Percentiles rank a stretch among this genome's conserved stretches.
Evolutionary conservation across 2,888 invertebrate species (phyloP).

Genomic region (Kryphioiulus occultus): DNA sequence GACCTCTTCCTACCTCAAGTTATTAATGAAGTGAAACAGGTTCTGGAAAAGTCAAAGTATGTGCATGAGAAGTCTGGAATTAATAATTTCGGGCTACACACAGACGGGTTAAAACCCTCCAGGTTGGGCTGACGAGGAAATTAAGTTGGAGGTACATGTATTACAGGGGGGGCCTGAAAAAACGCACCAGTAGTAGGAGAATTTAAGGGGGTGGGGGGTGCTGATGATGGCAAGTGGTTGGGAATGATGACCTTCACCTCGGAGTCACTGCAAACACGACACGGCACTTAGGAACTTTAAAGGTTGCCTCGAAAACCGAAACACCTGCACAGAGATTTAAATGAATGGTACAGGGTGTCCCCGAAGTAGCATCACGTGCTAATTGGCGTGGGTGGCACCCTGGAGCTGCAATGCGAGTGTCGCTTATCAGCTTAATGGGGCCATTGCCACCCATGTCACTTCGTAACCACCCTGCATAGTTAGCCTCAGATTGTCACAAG

Average conservation of each 20-base stretch:
- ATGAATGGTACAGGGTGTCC: slow-evolving; percentile 12
- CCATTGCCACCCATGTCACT: neutral
- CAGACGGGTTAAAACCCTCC: slow-evolving; percentile 27
- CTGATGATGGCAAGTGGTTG: slow-evolving; percentile 16
- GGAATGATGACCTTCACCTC: slow-evolving; percentile 11
- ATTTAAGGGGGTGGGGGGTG: neutral
- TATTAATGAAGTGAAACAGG: neutral
- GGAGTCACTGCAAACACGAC: slow-evolving; percentile 11
- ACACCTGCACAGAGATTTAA: neutral
- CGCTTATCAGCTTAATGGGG: neutral
- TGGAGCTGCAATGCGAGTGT: neutral
- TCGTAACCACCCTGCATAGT: neutral
- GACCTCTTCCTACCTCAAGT: neutral
- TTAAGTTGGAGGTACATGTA: neutral
- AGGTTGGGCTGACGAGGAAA: neutral
- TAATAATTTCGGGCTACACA: neutral
- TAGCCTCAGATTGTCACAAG: neutral
- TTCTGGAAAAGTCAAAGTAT: neutral
- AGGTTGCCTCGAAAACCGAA: neutral
- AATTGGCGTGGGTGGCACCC: too few relatives aligned
- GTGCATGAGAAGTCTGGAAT: neutral
- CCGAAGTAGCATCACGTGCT: neutral
- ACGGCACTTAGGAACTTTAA: slow-evolving; percentile 5
- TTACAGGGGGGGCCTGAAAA: neutral
- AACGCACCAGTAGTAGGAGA: neutral